phyloP scores from a whole-genome alignment of 2,113 vertebrate genomes.

The Pseudonaja textilis region DNA sequence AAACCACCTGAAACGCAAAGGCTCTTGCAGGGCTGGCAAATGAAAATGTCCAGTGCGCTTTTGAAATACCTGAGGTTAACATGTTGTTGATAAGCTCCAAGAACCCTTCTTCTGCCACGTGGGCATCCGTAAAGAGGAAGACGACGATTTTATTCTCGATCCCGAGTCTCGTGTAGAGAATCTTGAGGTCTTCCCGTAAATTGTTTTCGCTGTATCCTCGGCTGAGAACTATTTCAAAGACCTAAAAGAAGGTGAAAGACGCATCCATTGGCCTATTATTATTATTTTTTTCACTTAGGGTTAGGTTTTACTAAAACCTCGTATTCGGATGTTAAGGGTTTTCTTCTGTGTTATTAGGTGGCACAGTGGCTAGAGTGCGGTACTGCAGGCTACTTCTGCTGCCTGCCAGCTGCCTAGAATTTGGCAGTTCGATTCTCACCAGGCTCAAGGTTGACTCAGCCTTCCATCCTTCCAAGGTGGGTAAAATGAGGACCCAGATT shows the following conservation, averaged over 20 bases:
- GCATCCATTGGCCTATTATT: background rate
- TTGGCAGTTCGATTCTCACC: too few species aligned
- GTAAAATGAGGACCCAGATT: too few species aligned
- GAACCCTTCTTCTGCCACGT: conserved; percentile 92
- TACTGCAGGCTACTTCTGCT: too few species aligned
- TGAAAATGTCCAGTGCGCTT: too few species aligned
- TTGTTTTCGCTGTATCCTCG: conserved; percentile 85
- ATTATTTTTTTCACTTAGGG: background rate
- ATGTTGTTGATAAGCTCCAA: conserved; percentile 98
- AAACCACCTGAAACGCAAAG: background rate
- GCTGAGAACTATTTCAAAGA: conserved; percentile 90
- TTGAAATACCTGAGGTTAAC: conserved; percentile 87
- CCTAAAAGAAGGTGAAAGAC: conserved; percentile 61
- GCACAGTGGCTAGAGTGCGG: too few species aligned
- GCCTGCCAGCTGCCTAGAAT: too few species aligned
- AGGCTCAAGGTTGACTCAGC: too few species aligned
- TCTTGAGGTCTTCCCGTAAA: conserved; percentile 89
- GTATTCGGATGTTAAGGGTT: background rate
- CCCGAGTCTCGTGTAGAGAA: conserved; percentile 85
- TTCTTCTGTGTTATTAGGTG: background rate
- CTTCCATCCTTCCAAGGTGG: too few species aligned
- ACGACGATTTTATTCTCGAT: conserved; percentile 84
- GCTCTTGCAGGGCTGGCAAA: background rate
- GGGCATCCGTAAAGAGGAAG: conserved; percentile 91
- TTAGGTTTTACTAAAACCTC: background rate